Conservation (phyloP, 1,140 invertebrate species). For the Drosophila mojavensis region DNA sequence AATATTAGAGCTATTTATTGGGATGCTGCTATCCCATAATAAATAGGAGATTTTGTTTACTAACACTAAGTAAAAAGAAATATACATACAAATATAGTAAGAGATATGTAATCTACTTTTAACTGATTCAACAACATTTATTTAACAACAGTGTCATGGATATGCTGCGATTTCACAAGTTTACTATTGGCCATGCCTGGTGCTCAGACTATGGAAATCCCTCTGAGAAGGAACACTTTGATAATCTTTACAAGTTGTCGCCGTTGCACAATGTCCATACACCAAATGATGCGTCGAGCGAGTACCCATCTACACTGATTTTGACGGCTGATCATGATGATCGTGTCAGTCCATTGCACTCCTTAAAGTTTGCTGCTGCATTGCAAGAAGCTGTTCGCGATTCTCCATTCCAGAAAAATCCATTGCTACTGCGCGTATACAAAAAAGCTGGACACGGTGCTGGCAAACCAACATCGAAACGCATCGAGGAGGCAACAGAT, state of each 20-base stretch:
- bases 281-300: constrained; percentile 85
- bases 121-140: background rate
- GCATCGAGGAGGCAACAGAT: constrained; percentile 95
- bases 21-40: no score
- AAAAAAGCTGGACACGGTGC: constrained; percentile 98
- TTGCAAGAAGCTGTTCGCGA: constrained; percentile 91
- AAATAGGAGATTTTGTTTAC: no score
- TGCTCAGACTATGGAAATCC: constrained; percentile 97
- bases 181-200: constrained; percentile 99
- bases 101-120: no score
- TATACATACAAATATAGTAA: background rate
- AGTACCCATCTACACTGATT: constrained; percentile 96
- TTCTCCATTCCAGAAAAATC: constrained; percentile 90
- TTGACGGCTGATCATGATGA: constrained; percentile 99
- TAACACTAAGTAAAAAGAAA: background rate
- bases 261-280: constrained; percentile 96
- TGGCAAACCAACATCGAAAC: constrained; percentile 94
- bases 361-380: constrained; percentile 96
- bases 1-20: no score
- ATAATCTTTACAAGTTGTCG: constrained; percentile 95
- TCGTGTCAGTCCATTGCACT: constrained; percentile 97
- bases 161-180: constrained; percentile 99
- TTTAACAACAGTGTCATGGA: constrained; percentile 94
- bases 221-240: constrained; percentile 94
- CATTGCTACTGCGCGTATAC: constrained; percentile 95